Conservation (phyloP, 2,113 vertebrate species). For the Hassar affinis region DNA sequence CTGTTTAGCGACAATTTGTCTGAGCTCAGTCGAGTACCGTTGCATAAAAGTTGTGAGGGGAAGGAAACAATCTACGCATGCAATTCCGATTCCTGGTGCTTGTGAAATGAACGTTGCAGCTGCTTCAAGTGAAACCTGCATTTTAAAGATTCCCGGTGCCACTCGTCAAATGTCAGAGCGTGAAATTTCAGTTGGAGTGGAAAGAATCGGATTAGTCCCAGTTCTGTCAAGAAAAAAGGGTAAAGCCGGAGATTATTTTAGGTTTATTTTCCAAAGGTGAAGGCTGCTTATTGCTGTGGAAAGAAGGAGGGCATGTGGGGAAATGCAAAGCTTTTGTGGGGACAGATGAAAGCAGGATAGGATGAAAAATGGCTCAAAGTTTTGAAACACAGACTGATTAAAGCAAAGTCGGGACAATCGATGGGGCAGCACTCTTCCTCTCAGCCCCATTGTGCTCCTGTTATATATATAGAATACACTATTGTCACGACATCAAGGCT, state of each 20-base stretch:
- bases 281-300: neutral
- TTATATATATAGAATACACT: conserved; percentile 12
- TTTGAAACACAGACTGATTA: conserved; percentile 20
- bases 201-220: conserved; percentile 23
- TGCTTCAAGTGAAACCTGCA: neutral
- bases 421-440: conserved; percentile 18
- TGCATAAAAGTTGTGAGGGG: neutral
- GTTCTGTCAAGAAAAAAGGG: neutral
- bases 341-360: conserved; percentile 37
- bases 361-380: conserved; percentile 19
- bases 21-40: neutral
- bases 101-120: neutral
- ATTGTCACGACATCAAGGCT: neutral
- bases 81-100: neutral
- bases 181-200: conserved; percentile 2
- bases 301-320: conserved; percentile 1
- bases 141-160: neutral
- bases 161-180: conserved; percentile 1
- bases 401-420: conserved; percentile 26
- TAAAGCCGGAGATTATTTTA: conserved; percentile 2
- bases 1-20: neutral
- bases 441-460: conserved; percentile 29
- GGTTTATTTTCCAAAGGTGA: neutral
- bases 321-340: conserved; percentile 13
- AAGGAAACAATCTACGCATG: neutral